These are phyloP conservation scores for Ephestia elutella DNA, from an alignment of 1,140 invertebrate species.

Conservation along the genomic window DNA sequence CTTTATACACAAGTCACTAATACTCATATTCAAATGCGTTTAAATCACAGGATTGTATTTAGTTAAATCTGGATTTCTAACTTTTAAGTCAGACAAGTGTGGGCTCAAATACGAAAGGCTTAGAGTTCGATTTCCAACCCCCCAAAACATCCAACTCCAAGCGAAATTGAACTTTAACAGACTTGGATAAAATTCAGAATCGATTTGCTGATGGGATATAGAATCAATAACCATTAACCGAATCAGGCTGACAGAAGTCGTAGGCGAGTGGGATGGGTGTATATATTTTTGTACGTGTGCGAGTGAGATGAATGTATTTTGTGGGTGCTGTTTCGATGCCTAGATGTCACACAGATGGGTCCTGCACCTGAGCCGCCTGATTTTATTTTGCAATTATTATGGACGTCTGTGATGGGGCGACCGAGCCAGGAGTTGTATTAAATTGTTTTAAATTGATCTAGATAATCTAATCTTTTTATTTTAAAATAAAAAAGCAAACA, in stretches of 20 bases:
- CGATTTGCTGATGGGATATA: slow-evolving; percentile 10
- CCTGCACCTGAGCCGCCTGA: slow-evolving; percentile 61
- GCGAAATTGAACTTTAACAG: slow-evolving; percentile 14
- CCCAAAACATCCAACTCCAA: slow-evolving; percentile 32
- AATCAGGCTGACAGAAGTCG: slow-evolving; percentile 54
- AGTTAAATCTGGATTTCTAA: slow-evolving; percentile 52
- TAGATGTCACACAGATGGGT: slow-evolving; percentile 51
- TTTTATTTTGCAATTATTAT: slow-evolving; percentile 68
- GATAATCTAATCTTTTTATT: background rate
- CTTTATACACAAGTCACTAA: slow-evolving; percentile 32
- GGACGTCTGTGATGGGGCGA: slow-evolving; percentile 6
- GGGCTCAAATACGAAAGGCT: slow-evolving; percentile 56
- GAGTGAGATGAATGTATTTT: slow-evolving; percentile 37
- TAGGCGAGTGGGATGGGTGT: slow-evolving; percentile 29
- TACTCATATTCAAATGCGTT: slow-evolving; percentile 24
- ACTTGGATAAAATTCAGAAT: slow-evolving; percentile 28
- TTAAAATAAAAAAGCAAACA: background rate
- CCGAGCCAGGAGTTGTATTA: slow-evolving; percentile 10
- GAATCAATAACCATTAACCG: slow-evolving; percentile 66
- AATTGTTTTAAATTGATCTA: background rate
- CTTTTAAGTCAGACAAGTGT: slow-evolving; percentile 60
- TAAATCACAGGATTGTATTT: slow-evolving; percentile 20
- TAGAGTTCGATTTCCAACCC: slow-evolving; percentile 52
- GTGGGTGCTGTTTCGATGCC: slow-evolving; percentile 21
- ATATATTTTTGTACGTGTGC: slow-evolving; percentile 25